Percentiles rank a stretch among this genome's conserved stretches.
Conservation (phyloP, 2,888 invertebrate genomes). For the Ctenicera cuprea region DNA sequence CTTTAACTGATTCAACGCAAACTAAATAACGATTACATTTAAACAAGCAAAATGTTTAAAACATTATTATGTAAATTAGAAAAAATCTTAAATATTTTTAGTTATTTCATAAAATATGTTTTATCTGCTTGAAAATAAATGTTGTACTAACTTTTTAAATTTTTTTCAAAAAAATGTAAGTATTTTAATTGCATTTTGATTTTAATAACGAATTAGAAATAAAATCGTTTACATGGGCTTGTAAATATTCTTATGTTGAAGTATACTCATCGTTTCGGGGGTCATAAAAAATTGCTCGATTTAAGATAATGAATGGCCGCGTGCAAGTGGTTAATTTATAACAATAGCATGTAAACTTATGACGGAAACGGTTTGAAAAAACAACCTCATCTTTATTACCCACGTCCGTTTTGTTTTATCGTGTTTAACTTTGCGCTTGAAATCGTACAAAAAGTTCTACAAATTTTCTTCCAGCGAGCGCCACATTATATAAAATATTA, state of each 20-base stretch:
- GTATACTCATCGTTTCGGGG: not conserved
- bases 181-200: too few relatives aligned
- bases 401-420: slow-evolving; percentile 20
- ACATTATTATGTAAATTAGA: too few relatives aligned
- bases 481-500: slow-evolving; percentile 35
- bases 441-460: slow-evolving; percentile 31
- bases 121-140: too few relatives aligned
- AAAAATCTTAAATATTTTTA: too few relatives aligned
- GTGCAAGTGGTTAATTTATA: slow-evolving; percentile 23
- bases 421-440: slow-evolving; percentile 12
- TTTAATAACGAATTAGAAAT: too few relatives aligned
- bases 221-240: not conserved
- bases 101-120: too few relatives aligned
- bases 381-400: slow-evolving; percentile 11
- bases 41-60: too few relatives aligned
- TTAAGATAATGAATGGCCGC: slow-evolving; percentile 11
- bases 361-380: slow-evolving; percentile 25
- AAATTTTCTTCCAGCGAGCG: slow-evolving; percentile 14
- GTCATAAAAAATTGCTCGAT: slow-evolving; percentile 11
- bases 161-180: too few relatives aligned
- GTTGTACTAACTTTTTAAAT: too few relatives aligned
- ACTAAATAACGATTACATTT: too few relatives aligned
- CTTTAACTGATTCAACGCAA: too few relatives aligned
- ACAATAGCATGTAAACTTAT: slow-evolving; percentile 23
- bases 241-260: not conserved